Evolutionary conservation across 2,797 vertebrate species (phyloP), one percentile per base, ranked within the genome.

Genomic region (Sebastes aleutianus): DNA sequence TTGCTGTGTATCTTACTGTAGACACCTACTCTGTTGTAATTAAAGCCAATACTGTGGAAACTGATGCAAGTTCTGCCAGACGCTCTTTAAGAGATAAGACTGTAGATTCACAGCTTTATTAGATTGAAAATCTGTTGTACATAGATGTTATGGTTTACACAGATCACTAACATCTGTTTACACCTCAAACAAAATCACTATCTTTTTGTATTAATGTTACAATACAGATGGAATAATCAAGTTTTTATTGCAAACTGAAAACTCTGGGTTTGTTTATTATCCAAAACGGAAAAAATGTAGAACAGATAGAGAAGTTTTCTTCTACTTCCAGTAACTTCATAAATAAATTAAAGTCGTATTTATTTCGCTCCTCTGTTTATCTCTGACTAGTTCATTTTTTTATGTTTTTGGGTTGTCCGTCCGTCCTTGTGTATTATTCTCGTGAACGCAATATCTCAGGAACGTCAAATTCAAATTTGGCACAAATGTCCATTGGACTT

Each of bases 1-100:
- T 68, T 61, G 43, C 58, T 73, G 43, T 70, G 3, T 76, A 57
- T 24, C 36, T 32, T 11, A 61, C 56, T 82, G 59, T 80, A 67
- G 39, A 80, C 27, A n/a, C 22, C 50, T 81, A 13, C 26, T 59
- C 58, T 70, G 27, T 82, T 76, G 0, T 73, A 32, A 85, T 72
- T 78, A 85, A 90, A 82, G 39, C 0, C 39, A 43, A 16, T 43
- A 43, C 39, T 43, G 39, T 43, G 14, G 39, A 43, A 43, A 43
- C 39, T 43, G 39, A 43, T 43, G 36, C 16, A 78, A 68, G 31
- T 71, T 62, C 26, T 32, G 6, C 56, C 16, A 50, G 47, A 68
- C n/a, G 16, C 24, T 79, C 31, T 58, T 14, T 22, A 61, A 10
- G 22, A 74, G 26, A 24, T 26, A 26, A 29, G 14, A 53, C 43